Evolutionary conservation across 2,113 vertebrate genomes (phyloP), one percentile per base, ranked within the genome.

Genomic region (Neotoma lepida): DNA sequence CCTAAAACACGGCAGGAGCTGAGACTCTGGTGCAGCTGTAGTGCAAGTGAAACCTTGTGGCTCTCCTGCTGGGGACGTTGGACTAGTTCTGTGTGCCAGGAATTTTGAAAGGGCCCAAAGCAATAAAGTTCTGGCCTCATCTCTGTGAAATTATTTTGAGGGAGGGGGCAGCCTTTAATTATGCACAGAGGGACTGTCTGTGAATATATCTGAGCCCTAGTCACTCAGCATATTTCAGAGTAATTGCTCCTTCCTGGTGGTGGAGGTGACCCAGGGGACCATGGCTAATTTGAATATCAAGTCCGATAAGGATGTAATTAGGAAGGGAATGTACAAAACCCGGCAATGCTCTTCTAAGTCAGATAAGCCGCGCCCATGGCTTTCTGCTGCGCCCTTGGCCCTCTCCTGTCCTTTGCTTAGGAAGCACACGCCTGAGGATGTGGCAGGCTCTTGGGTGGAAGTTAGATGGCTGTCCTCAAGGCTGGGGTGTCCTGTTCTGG

Each of bases 171-270:
- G 44, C 49, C 17, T 58, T 94, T 90, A 95, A 93, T 94, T n/a
- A 80, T 56, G 89, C 87, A 90, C 87, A 88, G 73, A 88, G 95
- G 95, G 89, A 88, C 68, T 33, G 22, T 51, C 76, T 33, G 4
- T 35, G 70, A 54, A 18, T 63, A 30, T 44, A 63, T 54, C 84
- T 61, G 76, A 68, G 39, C 41, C 92, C 76, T 88, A 28, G 35
- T 82, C 63, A 49, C 78, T 71, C 39, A 44, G 44, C 39, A 70
- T 86, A 26, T 86, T 71, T 82, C 63, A 41, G 78, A 46, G 93
- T 82, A 92, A 96, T 92, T 94, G 89, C 73, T 93, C 81, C 51
- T 89, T 94, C 74, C 58, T 82, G 86, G 90, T 81, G 74, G 77
- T 87, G 58, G 70, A 71, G 68, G 73, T 68, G 58, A 76, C 86